Evolutionary conservation across 2,888 invertebrate species (phyloP).

Genomic region (Siphlonurus alternatus): DNA sequence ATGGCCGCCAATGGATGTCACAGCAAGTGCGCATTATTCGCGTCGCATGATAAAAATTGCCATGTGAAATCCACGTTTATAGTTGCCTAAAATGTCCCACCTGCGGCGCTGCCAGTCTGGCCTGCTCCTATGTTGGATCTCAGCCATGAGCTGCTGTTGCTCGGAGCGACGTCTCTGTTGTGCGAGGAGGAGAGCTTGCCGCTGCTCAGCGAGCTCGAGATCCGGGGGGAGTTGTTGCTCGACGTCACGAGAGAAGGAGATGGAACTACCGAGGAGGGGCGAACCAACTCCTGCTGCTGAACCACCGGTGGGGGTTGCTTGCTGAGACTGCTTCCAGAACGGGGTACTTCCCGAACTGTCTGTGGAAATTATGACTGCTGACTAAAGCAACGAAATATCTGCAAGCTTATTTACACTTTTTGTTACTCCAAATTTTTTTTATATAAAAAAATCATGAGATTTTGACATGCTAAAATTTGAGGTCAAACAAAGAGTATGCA

Average conservation of each 20-base stretch:
- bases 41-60: too few relatives aligned
- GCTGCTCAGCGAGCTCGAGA: slow-evolving; percentile 1
- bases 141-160: background rate
- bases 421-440: background rate
- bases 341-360: slow-evolving; percentile 34
- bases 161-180: background rate
- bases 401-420: background rate
- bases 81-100: too few relatives aligned
- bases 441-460: too few relatives aligned
- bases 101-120: background rate
- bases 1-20: too few relatives aligned
- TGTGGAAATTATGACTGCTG: slow-evolving; percentile 27
- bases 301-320: slow-evolving; percentile 3
- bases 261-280: slow-evolving; percentile 6
- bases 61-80: too few relatives aligned
- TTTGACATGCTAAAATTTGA: too few relatives aligned
- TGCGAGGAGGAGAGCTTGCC: slow-evolving; percentile 1
- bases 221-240: too few relatives aligned
- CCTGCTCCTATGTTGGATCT: background rate
- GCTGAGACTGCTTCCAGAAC: slow-evolving; percentile 7
- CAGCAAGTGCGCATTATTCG: too few relatives aligned
- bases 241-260: too few relatives aligned
- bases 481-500: background rate
- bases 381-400: background rate
- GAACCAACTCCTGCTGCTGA: slow-evolving; percentile 6